These are phyloP conservation scores for Tyria jacobaeae DNA, from an alignment of 2,888 invertebrate genomes.

Conservation along the genomic window DNA sequence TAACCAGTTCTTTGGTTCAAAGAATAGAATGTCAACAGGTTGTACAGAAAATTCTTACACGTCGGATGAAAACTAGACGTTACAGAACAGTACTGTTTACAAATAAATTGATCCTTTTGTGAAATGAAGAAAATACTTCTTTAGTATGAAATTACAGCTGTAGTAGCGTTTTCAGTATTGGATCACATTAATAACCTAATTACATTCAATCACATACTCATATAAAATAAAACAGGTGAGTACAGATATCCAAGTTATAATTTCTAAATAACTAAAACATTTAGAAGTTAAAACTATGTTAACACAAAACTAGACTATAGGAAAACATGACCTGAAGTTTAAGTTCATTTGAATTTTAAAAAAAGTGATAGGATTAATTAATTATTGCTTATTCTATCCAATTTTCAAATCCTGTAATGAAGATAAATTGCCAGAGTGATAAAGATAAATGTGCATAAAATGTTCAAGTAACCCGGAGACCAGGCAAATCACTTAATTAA, in stretches of 20 bases:
- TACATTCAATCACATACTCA: background rate
- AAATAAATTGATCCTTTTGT: constrained; percentile 40
- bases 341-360: no score
- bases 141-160: background rate
- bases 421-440: background rate
- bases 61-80: constrained; percentile 47
- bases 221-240: background rate
- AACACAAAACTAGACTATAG: no score
- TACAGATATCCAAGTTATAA: no score
- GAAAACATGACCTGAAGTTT: no score
- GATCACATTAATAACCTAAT: background rate
- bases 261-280: no score
- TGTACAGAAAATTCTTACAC: constrained; percentile 59
- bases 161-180: background rate
- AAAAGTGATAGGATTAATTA: no score
- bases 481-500: constrained; percentile 51
- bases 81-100: constrained; percentile 25
- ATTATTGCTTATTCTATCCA: no score
- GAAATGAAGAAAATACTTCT: constrained; percentile 15
- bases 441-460: background rate
- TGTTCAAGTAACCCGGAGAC: constrained; percentile 17
- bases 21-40: constrained; percentile 73
- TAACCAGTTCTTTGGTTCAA: constrained; percentile 71
- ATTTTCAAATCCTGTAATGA: no score
- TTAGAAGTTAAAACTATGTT: no score